Conservation (phyloP, 2,113 vertebrate genomes). For the Oncorhynchus tshawytscha region DNA sequence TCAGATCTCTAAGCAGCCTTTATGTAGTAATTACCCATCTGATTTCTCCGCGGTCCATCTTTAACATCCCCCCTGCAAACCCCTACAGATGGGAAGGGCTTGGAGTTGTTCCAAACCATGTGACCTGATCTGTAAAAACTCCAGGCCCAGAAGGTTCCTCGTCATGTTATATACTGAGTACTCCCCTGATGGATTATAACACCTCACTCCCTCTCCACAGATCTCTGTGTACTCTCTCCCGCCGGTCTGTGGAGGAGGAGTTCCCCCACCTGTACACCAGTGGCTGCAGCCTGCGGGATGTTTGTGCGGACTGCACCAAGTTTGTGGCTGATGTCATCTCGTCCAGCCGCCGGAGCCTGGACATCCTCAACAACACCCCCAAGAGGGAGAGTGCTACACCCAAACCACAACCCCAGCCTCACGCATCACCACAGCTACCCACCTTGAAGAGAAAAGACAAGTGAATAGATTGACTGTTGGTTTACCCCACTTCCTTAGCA, state of each 20-base stretch:
- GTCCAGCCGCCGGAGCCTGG: slow-evolving; percentile 91
- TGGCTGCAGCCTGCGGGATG: slow-evolving; percentile 84
- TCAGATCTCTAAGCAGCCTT: slow-evolving; percentile 33
- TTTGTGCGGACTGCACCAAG: slow-evolving; percentile 87
- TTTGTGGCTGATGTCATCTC: slow-evolving; percentile 87
- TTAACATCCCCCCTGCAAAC: slow-evolving; percentile 33
- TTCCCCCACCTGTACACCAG: slow-evolving; percentile 93
- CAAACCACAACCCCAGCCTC: slow-evolving; percentile 9
- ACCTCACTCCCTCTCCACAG: slow-evolving; percentile 54
- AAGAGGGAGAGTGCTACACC: slow-evolving; percentile 61
- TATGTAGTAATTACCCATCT: slow-evolving; percentile 61
- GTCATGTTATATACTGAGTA: neutral
- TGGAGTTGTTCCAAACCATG: too few relatives aligned
- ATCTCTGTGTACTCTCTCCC: slow-evolving; percentile 78
- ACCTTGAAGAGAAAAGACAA: slow-evolving; percentile 8
- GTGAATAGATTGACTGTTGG: slow-evolving; percentile 30
- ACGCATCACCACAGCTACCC: slow-evolving; percentile 16
- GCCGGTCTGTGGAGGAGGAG: slow-evolving; percentile 85
- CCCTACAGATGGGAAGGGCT: too few relatives aligned
- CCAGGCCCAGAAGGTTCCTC: too few relatives aligned
- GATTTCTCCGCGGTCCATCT: slow-evolving; percentile 18
- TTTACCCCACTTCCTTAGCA: neutral
- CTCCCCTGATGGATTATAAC: neutral
- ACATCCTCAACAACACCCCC: slow-evolving; percentile 83
- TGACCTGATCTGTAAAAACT: too few relatives aligned